phyloP scores from a whole-genome alignment of 2,797 vertebrate genomes.

The Amblyraja radiata region DNA sequence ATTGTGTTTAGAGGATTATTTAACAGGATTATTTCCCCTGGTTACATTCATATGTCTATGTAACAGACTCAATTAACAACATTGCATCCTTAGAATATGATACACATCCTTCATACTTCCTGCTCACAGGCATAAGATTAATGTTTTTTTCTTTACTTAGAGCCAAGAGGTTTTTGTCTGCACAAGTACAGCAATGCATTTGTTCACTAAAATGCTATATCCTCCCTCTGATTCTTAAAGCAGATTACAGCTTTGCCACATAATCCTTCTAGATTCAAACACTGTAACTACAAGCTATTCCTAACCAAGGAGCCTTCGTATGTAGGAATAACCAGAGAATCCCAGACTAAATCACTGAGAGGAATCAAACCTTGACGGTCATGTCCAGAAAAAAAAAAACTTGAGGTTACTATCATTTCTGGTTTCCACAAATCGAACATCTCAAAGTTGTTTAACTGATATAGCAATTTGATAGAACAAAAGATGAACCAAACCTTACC shows the following conservation, averaged over 20 bases:
- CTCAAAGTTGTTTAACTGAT: not conserved
- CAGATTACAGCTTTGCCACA: slow-evolving; percentile 28
- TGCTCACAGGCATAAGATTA: not conserved
- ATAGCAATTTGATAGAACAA: not conserved
- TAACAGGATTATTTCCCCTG: slow-evolving; percentile 43
- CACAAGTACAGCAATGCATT: not conserved
- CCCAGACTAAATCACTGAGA: not conserved
- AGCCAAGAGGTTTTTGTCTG: not conserved
- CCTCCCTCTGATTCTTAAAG: not conserved
- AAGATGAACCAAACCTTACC: not conserved
- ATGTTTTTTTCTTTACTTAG: not conserved
- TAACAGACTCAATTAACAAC: not conserved
- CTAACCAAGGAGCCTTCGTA: not conserved
- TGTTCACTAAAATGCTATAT: not conserved
- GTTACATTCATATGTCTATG: not conserved
- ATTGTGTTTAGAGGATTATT: slow-evolving; percentile 16
- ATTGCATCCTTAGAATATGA: too few relatives aligned
- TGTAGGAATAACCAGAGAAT: not conserved
- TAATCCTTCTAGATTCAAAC: not conserved
- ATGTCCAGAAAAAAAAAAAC: not conserved
- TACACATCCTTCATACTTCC: not conserved
- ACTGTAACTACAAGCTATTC: not conserved
- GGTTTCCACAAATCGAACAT: not conserved
- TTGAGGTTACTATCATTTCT: not conserved
- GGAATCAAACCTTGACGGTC: not conserved